Base-by-base conservation (phyloP, 2,888 invertebrate genomes). In the Tipula helvola region DNA sequence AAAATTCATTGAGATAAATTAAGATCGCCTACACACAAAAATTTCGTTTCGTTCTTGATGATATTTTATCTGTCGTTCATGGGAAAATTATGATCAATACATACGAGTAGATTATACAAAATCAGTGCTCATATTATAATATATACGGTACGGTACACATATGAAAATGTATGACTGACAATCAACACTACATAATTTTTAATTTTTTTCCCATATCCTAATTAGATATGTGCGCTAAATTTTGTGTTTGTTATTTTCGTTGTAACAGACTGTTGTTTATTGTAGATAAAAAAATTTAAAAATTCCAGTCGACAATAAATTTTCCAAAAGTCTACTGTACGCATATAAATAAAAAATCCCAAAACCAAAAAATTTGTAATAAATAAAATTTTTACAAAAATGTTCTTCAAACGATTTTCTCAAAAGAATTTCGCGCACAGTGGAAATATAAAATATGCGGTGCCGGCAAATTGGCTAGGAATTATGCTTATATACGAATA, bases 401-500 rank as follows among this genome's bases (percentile, higher is more conserved):
- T 28, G 8, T 71, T 71, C 71, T 71, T 71, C 71, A 71, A 71
- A 71, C 71, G 71, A 71, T 28, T 71, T 18, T 71, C 71, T 52
- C 16, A 16, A 52, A 52, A 52, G 52, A 52, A 52, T 71, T 18
- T 18, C 18, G 71, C 71, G 28, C 71, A 71, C 84, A 36, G 84
- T 16, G 28, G 12, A 39, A 36, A 85, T 85, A 16, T 85, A 16
- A 85, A 42, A 18, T 85, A 18, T 16, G 16, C 13, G 85, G 42
- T 85, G 85, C 85, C 85, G 85, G 85, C 85, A 85, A 85, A 85
- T 85, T 85, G 85, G 85, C 42, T 85, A 42, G 85, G 28, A 10
- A 28, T 28, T 71, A 28, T 71, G 12, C 28, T 18, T 10, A 12
- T 18, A 28, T 28, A 18, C 18, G 52, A 44, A 44, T 44, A 39